Conservation (phyloP, 2,888 invertebrate genomes). For the Phyto melanocephala region DNA sequence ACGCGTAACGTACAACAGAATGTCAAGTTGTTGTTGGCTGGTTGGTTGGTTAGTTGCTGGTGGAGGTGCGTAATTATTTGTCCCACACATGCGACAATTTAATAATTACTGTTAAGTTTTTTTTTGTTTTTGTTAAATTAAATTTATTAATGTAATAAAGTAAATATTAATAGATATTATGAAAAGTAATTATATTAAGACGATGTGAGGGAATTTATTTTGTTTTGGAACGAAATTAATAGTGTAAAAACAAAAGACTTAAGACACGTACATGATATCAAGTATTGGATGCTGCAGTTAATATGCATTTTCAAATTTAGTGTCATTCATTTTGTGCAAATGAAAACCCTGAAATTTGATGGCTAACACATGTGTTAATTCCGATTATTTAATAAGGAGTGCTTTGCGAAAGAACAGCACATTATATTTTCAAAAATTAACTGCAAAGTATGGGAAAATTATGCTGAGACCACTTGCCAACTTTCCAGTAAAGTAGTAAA, state of each 20-base stretch:
- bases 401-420: too few species aligned
- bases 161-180: not conserved
- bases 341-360: too few species aligned
- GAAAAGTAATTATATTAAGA: not conserved
- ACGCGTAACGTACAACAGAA: conserved; percentile 26
- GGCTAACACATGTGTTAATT: too few species aligned
- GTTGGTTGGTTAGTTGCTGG: not conserved
- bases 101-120: conserved; percentile 10
- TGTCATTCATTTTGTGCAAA: too few species aligned
- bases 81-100: conserved; percentile 62
- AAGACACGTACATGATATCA: not conserved
- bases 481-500: too few species aligned
- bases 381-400: too few species aligned
- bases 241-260: conserved; percentile 36
- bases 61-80: conserved; percentile 54
- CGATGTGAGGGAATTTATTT: not conserved
- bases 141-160: conserved; percentile 18
- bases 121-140: not conserved
- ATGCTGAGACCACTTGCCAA: too few species aligned
- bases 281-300: too few species aligned
- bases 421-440: too few species aligned
- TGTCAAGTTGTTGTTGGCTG: not conserved
- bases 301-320: too few species aligned
- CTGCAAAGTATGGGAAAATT: too few species aligned
- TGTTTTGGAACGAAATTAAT: not conserved